Conservation (phyloP, 2,113 vertebrate species). For the Myiopsitta monachus region DNA sequence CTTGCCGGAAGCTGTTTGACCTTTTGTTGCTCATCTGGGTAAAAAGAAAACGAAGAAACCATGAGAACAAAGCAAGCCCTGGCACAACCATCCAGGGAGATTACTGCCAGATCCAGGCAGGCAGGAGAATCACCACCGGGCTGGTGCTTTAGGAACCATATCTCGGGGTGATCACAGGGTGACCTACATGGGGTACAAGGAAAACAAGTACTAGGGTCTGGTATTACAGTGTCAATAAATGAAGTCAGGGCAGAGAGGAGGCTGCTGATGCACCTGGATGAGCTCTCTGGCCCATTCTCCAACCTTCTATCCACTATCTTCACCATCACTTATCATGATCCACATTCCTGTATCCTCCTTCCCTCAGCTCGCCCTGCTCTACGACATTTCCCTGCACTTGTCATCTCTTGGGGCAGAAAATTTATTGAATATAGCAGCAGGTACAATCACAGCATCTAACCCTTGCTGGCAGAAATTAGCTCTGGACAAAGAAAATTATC, state of each 20-base stretch:
- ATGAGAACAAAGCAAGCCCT: not conserved
- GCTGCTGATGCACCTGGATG: not conserved
- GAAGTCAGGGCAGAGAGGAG: not conserved
- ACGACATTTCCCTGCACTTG: not conserved
- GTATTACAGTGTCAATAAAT: not conserved
- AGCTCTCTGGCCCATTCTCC: not conserved
- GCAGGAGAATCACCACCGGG: not conserved
- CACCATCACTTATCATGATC: not conserved
- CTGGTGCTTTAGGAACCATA: not conserved
- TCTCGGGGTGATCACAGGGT: not conserved
- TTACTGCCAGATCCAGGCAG: not conserved
- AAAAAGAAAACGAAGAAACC: not conserved
- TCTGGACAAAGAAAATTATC: not conserved
- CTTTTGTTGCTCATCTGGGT: constrained; percentile 95
- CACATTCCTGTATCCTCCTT: not conserved
- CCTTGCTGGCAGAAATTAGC: not conserved
- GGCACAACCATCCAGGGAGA: accelerated
- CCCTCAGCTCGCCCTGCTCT: not conserved
- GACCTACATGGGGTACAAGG: no score
- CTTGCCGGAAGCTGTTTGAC: constrained; percentile 94
- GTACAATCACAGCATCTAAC: not conserved
- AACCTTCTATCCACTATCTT: not conserved
- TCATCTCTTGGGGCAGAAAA: not conserved
- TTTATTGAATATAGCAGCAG: not conserved
- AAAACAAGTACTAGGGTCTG: not conserved